Evolutionary conservation across 2,797 vertebrate genomes (phyloP).

Genomic region (Lophius americanus): DNA sequence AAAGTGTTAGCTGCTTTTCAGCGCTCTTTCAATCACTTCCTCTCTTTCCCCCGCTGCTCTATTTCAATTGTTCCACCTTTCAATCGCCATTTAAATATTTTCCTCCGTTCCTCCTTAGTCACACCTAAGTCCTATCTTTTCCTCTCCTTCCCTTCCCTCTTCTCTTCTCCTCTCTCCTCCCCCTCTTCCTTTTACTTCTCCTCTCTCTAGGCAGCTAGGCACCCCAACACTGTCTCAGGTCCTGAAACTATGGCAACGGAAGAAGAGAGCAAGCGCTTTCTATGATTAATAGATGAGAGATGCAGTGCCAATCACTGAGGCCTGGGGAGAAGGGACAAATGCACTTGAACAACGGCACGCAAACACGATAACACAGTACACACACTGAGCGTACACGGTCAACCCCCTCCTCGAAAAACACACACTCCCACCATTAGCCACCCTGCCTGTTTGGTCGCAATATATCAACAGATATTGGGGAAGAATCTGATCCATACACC

Average conservation of each 20-base stretch:
- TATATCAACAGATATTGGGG: conserved; percentile 36
- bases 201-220: conserved; percentile 90
- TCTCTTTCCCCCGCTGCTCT: conserved; percentile 76
- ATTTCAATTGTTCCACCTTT: conserved; percentile 59
- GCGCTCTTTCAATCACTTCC: conserved; percentile 78
- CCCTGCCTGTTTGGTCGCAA: conserved; percentile 48
- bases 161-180: conserved; percentile 19
- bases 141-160: conserved; percentile 77
- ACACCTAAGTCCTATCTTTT: conserved; percentile 57
- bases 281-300: conserved; percentile 99
- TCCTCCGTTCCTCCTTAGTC: conserved; percentile 41
- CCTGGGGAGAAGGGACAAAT: conserved; percentile 82
- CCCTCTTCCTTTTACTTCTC: conserved; percentile 81
- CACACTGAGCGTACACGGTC: conserved; percentile 45
- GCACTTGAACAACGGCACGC: conserved; percentile 70
- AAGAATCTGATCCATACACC: conserved; percentile 36
- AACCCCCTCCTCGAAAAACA: conserved; percentile 7
- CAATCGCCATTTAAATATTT: conserved; percentile 45
- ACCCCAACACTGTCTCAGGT: conserved; percentile 94
- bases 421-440: conserved; percentile 44
- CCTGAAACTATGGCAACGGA: conserved; percentile 99
- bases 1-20: conserved; percentile 53
- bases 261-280: conserved; percentile 93
- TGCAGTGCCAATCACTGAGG: conserved; percentile 87
- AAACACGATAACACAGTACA: conserved; percentile 55